Evolutionary conservation across 1,140 invertebrate species (phyloP), one percentile per base, ranked within the genome.

Genomic region (Drosophila tsacasi): DNA sequence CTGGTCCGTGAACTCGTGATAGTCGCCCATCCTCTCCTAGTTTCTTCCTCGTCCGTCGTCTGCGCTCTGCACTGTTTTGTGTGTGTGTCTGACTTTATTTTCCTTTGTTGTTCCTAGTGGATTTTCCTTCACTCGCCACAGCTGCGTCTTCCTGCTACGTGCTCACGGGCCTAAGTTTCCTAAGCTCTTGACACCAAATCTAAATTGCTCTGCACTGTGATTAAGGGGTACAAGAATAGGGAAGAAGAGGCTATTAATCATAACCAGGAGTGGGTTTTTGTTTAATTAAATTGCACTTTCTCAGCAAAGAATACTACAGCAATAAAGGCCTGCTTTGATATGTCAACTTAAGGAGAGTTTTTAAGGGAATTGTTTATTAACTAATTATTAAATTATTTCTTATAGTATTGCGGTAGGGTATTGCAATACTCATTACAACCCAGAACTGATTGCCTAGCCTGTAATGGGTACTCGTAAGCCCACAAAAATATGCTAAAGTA

Each of bases 1-100:
- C 91, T 96, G 95, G 93, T 96, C 96, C 89, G 95, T 94, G 85
- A 87, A 93, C 73, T 93, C 92, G 71, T 92, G 91, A 71, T 85
- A 90, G 72, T 93, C 92, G 60, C 90, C 92, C 92, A 93, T 93
- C 63, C 69, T 92, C 49, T 59, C 60, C 67, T 50, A 30, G 25
- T 49, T 37, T 50, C 50, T 30, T 23, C 40, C 5, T 30, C 25
- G 21, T 39, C 44, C 39, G 32, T 65, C n/a, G 23, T 39, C 46
- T 50, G 35, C 40, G 19, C 72, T n/a, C 13, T 73, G 39, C 47
- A 23, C n/a, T 39, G 27, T 52, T 17, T n/a, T 52, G 27, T 32
- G n/a, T 32, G n/a, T 72, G 50, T 40, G 30, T 40, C 60, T 25
- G 67, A 32, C 47, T 50, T 54, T 54, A 30, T 49, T 30, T 37